phyloP scores from a whole-genome alignment of 2,888 invertebrate genomes.

The Protonemura montana region DNA sequence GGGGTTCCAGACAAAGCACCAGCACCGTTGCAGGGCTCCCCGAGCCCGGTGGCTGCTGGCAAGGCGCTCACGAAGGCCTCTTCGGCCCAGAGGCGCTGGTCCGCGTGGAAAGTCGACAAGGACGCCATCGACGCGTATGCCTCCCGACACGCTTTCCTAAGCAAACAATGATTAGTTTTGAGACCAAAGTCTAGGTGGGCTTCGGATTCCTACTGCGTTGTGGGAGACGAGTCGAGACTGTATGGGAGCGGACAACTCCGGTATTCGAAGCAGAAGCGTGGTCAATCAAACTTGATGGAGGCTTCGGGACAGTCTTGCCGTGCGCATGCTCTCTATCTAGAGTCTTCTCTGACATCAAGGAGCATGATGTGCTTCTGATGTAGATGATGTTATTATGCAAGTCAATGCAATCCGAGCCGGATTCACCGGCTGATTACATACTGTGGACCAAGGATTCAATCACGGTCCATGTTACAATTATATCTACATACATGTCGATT shows the following conservation, averaged over 20 bases:
- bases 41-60: neutral
- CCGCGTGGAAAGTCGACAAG: neutral
- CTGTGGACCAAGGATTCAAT: neutral
- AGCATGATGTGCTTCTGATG: neutral
- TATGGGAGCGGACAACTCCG: no score
- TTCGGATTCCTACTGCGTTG: no score
- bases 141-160: neutral
- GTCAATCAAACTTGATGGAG: no score
- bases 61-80: neutral
- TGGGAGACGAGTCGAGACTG: no score
- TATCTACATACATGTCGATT: neutral
- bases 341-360: no score
- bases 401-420: neutral
- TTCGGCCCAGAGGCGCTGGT: neutral
- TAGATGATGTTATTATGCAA: neutral
- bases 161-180: neutral
- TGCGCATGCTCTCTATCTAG: no score
- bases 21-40: neutral
- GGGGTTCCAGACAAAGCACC: neutral
- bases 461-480: neutral
- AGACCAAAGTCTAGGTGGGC: no score
- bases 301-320: no score
- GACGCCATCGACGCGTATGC: neutral
- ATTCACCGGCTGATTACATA: neutral
- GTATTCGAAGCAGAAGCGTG: no score